Evolutionary conservation across 2,113 vertebrate genomes (phyloP).

Genomic region (Esox niger): DNA sequence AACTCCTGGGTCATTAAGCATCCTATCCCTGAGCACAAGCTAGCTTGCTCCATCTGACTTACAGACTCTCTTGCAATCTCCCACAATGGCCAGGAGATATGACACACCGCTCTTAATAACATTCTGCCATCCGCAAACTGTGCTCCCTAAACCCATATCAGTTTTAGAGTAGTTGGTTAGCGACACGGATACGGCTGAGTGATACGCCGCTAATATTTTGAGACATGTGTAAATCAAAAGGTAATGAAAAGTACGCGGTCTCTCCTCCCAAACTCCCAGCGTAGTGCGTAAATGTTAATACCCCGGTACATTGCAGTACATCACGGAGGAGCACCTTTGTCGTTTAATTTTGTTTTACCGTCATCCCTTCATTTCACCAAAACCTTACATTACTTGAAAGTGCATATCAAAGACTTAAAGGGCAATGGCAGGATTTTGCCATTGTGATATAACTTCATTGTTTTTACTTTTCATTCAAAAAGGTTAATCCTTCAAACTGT

Average conservation of each 20-base stretch:
- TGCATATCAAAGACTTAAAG: too few relatives aligned
- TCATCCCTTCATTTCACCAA: neutral
- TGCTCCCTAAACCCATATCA: neutral
- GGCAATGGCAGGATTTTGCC: neutral
- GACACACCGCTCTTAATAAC: conserved; percentile 9
- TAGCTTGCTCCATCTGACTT: conserved; percentile 1
- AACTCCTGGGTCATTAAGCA: neutral
- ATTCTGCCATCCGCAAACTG: neutral
- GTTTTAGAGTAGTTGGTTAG: neutral
- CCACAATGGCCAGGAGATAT: conserved; percentile 5
- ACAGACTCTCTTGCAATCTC: neutral
- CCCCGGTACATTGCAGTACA: neutral
- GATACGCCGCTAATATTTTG: neutral
- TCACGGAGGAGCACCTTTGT: neutral
- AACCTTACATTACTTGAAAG: too few relatives aligned
- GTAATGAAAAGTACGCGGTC: conserved; percentile 2
- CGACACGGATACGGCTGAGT: neutral
- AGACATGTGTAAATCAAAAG: neutral
- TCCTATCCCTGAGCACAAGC: neutral
- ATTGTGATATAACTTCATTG: conserved; percentile 11
- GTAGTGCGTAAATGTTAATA: neutral
- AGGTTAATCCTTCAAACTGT: conserved; percentile 24
- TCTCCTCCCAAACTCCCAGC: neutral
- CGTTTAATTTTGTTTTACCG: neutral
- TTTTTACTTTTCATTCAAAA: conserved; percentile 4